A percentile compares a stretch with the other conserved stretches of the same genome.
These are phyloP conservation scores for Eulemur rubriventer DNA, from an alignment of 2,797 vertebrate genomes.

Conservation along the genomic window DNA sequence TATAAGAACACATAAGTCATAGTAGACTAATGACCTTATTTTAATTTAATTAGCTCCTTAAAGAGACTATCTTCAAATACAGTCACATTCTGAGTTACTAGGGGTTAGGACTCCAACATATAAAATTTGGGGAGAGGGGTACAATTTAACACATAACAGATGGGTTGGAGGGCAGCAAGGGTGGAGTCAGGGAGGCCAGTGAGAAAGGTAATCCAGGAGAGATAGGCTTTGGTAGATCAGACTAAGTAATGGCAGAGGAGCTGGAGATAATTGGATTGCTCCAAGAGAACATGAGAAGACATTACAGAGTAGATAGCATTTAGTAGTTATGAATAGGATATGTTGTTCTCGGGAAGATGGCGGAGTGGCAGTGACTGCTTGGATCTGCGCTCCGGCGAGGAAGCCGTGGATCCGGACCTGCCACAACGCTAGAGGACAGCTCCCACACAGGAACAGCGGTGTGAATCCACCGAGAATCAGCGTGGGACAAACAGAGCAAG, in stretches of 20 bases:
- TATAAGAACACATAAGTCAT: neutral
- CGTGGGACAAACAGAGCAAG: too few relatives aligned
- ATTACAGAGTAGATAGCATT: neutral
- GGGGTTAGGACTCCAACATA: neutral
- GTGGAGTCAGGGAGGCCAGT: neutral
- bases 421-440: too few relatives aligned
- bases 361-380: too few relatives aligned
- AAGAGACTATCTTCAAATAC: neutral
- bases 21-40: neutral
- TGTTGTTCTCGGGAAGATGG: too few relatives aligned
- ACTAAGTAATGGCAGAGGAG: neutral
- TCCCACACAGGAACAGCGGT: too few relatives aligned
- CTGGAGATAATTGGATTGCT: neutral
- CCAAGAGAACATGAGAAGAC: neutral
- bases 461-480: too few relatives aligned
- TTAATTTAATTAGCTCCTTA: slow-evolving; percentile 8
- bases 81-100: neutral
- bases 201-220: neutral
- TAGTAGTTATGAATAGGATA: too few relatives aligned
- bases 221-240: neutral
- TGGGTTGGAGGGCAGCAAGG: neutral
- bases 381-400: too few relatives aligned
- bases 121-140: neutral
- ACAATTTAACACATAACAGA: neutral
- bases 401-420: too few relatives aligned